These are phyloP conservation scores for Arenaria interpres DNA, from an alignment of 2,113 vertebrate genomes.

Conservation along the genomic window DNA sequence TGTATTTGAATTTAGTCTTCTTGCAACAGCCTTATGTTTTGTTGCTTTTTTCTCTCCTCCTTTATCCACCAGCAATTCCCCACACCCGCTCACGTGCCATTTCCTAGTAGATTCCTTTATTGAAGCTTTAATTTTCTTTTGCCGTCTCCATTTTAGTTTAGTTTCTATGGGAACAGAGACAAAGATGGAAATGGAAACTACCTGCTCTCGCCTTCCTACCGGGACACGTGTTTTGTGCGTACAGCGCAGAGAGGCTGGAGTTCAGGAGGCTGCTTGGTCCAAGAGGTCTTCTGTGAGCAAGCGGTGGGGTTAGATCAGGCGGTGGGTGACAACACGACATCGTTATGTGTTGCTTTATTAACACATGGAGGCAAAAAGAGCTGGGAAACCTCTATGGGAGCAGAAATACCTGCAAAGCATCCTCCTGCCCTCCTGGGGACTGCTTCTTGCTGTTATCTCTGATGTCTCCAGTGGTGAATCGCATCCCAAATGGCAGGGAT, in stretches of 20 bases:
- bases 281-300: too few relatives aligned
- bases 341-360: background rate
- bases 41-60: background rate
- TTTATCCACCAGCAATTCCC: background rate
- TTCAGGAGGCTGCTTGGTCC: background rate
- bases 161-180: constrained; percentile 24
- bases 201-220: background rate
- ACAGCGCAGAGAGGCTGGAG: background rate
- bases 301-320: background rate
- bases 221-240: rapidly evolving
- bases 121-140: background rate
- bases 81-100: background rate
- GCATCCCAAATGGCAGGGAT: too few relatives aligned
- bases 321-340: rapidly evolving
- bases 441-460: too few relatives aligned
- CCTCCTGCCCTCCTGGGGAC: too few relatives aligned
- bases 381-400: background rate
- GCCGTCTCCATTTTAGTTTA: background rate
- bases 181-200: background rate
- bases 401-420: background rate
- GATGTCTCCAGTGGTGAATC: too few relatives aligned
- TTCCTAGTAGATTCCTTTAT: background rate
- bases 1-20: background rate
- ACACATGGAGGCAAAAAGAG: background rate
- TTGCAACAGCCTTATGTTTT: background rate